Evolutionary conservation across 2,113 vertebrate genomes (phyloP).

Genomic region (Hirundichthys speculiger): DNA sequence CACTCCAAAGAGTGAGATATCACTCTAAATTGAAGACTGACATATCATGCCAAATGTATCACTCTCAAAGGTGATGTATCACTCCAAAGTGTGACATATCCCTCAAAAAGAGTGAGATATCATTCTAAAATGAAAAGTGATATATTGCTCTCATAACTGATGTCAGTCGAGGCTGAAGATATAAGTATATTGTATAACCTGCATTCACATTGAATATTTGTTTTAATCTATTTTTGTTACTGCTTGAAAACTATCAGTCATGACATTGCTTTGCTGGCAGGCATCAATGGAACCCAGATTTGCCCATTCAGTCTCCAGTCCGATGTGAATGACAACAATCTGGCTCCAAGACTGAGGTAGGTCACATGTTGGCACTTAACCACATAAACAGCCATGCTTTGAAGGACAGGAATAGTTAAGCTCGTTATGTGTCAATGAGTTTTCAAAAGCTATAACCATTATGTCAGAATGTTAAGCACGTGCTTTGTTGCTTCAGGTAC

Average conservation of each 20-base stretch:
- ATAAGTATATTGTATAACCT: no score
- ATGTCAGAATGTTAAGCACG: background rate
- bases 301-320: conserved; percentile 81
- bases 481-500: conserved; percentile 82
- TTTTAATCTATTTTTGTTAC: background rate
- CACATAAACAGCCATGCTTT: background rate
- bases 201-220: no score
- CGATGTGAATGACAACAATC: conserved; percentile 70
- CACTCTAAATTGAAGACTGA: no score
- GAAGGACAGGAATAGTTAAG: background rate
- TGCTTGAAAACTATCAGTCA: no score
- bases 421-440: background rate
- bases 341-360: conserved; percentile 85
- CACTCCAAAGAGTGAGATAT: no score
- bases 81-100: no score
- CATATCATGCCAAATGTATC: no score
- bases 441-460: conserved; percentile 1
- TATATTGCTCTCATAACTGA: no score
- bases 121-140: no score
- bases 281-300: conserved; percentile 92
- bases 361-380: background rate
- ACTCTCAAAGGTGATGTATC: no score
- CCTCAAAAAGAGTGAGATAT: no score
- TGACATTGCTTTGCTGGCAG: conserved; percentile 67
- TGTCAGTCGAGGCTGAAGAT: no score